These are phyloP conservation scores for Dicycla oo DNA, from an alignment of 2,888 invertebrate genomes.

Conservation along the genomic window DNA sequence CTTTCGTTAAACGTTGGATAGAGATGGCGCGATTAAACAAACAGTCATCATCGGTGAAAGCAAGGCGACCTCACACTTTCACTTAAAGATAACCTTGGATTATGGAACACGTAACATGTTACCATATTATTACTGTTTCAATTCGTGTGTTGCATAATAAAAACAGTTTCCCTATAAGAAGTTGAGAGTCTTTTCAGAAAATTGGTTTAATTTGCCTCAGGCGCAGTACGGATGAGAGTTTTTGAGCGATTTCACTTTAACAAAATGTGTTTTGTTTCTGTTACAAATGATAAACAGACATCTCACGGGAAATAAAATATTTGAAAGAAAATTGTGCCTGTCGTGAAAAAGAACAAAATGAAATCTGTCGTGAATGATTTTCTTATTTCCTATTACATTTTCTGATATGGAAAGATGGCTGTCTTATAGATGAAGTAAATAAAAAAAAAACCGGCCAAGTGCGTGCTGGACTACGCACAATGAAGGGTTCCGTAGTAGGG, in stretches of 20 bases:
- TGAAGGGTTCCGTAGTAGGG: no score
- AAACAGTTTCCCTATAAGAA: slow-evolving; percentile 43
- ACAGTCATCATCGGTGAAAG: slow-evolving; percentile 76
- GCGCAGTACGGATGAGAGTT: neutral
- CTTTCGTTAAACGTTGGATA: slow-evolving; percentile 57
- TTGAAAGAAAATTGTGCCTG: neutral
- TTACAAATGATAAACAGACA: neutral
- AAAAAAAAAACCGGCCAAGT: no score
- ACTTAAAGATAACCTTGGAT: slow-evolving; percentile 82
- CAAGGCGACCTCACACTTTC: slow-evolving; percentile 82
- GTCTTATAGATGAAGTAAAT: neutral
- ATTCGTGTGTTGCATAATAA: slow-evolving; percentile 59
- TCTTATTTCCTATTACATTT: neutral
- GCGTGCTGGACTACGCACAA: no score
- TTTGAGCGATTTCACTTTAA: neutral
- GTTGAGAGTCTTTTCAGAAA: slow-evolving; percentile 27
- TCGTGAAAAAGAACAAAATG: neutral
- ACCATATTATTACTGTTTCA: slow-evolving; percentile 70
- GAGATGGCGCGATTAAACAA: slow-evolving; percentile 65
- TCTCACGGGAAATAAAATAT: neutral
- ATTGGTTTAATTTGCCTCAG: slow-evolving; percentile 21
- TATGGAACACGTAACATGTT: slow-evolving; percentile 79
- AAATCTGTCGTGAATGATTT: neutral
- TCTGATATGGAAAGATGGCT: neutral
- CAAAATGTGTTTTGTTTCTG: slow-evolving; percentile 10